Evolutionary conservation across 37 sponge, comb jelly and placozoan species (phyloP).

Genomic region (Aplysina aerophoba): DNA sequence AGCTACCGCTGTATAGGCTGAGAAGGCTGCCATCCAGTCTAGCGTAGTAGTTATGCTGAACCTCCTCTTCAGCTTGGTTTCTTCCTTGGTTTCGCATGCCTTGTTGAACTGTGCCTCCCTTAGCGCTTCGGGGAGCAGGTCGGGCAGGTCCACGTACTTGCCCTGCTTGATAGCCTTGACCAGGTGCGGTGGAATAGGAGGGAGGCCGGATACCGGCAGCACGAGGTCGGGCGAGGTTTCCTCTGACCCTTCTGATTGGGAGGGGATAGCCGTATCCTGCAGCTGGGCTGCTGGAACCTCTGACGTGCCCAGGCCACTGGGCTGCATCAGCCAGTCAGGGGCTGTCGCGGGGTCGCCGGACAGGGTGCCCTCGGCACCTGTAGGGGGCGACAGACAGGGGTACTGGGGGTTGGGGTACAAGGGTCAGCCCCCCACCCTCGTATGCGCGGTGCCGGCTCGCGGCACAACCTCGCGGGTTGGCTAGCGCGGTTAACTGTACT

Average conservation of each 20-base stretch:
- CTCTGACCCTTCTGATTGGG: background rate
- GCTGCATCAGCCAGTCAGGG: background rate
- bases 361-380: too few relatives aligned
- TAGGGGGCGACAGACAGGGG: too few relatives aligned
- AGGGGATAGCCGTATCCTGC: background rate
- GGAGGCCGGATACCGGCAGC: background rate
- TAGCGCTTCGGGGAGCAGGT: slow-evolving; percentile 27
- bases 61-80: background rate
- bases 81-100: slow-evolving; percentile 11
- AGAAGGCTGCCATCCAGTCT: slow-evolving; percentile 11
- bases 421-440: too few relatives aligned
- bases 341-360: background rate
- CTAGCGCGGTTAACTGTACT: too few relatives aligned
- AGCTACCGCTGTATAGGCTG: slow-evolving; percentile 8
- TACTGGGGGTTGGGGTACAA: too few relatives aligned
- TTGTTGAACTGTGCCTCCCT: background rate
- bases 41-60: background rate
- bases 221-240: background rate
- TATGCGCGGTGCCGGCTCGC: too few relatives aligned
- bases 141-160: slow-evolving; percentile 12
- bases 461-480: too few relatives aligned
- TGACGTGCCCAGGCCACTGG: too few relatives aligned
- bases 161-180: slow-evolving; percentile 22
- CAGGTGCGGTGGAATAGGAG: slow-evolving; percentile 8
- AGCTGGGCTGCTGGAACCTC: background rate